These are phyloP conservation scores for Psammodynastes pulverulentus DNA, from an alignment of 2,113 vertebrate genomes.

Conservation along the genomic window DNA sequence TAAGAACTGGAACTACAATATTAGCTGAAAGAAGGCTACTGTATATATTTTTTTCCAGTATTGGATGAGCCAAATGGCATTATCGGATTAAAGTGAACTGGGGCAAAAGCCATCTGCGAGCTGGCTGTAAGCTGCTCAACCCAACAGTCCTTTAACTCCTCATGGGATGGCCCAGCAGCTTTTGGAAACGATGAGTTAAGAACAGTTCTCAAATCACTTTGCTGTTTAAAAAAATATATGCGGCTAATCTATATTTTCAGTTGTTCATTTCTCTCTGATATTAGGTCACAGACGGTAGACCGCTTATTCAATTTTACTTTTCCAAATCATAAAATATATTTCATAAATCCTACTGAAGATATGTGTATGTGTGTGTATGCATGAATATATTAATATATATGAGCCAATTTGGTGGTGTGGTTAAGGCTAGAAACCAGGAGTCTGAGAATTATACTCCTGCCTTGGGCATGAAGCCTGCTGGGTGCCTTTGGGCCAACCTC, in stretches of 20 bases:
- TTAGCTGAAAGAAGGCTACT: slow-evolving; percentile 59
- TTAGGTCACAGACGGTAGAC: slow-evolving; percentile 7
- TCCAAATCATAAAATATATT: slow-evolving; percentile 24
- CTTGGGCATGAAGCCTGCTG: not conserved
- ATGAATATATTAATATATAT: not conserved
- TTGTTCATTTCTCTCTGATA: slow-evolving; percentile 8
- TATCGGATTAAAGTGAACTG: slow-evolving; percentile 73
- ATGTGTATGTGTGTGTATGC: not conserved
- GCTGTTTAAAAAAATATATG: slow-evolving; percentile 1
- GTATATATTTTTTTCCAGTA: slow-evolving; percentile 40
- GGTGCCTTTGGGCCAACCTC: not conserved
- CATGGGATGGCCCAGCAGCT: not conserved
- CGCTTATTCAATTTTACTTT: slow-evolving; percentile 16
- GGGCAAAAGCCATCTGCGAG: slow-evolving; percentile 70
- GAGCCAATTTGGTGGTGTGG: not conserved
- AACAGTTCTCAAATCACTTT: slow-evolving; percentile 30
- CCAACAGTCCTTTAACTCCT: slow-evolving; percentile 56
- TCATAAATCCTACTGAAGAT: not conserved
- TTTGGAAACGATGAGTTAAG: slow-evolving; percentile 18
- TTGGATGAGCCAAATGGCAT: slow-evolving; percentile 61
- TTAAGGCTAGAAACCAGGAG: not conserved
- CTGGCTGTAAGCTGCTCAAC: slow-evolving; percentile 52
- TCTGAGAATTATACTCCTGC: not conserved
- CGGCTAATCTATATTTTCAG: slow-evolving; percentile 21
- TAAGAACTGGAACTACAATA: slow-evolving; percentile 25